phyloP scores from a whole-genome alignment of 2,113 vertebrate species.

The Daphoenositta chrysoptera region DNA sequence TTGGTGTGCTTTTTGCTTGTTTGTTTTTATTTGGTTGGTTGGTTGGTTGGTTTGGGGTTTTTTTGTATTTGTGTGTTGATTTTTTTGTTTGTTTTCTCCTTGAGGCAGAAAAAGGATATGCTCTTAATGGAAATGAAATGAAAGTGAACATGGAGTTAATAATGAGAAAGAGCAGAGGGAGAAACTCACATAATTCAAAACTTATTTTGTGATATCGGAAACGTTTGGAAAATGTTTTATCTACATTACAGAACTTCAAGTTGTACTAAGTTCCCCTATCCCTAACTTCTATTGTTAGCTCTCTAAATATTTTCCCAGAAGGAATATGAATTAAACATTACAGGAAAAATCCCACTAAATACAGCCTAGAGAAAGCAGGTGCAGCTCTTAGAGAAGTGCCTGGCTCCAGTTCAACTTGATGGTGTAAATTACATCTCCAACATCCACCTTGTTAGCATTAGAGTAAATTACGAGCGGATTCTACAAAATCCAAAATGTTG shows the following conservation, averaged over 20 bases:
- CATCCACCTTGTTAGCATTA: not conserved
- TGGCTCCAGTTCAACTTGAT: not conserved
- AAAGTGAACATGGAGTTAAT: not conserved
- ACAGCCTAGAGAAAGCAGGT: constrained; percentile 49
- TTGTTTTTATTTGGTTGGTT: not conserved
- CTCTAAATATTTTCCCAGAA: constrained; percentile 19
- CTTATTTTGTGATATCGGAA: not conserved
- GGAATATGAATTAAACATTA: constrained; percentile 53
- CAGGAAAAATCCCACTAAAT: constrained; percentile 7
- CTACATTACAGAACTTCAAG: not conserved
- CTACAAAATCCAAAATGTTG: not conserved
- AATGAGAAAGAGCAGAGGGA: not conserved
- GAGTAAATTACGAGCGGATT: not conserved
- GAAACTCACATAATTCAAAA: constrained; percentile 15
- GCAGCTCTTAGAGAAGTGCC: not conserved
- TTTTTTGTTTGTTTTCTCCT: not conserved
- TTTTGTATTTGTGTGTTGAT: not conserved
- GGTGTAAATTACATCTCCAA: constrained; percentile 31
- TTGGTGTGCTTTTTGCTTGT: not conserved
- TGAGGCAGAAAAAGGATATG: not conserved
- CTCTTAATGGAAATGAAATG: not conserved
- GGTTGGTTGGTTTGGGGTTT: not conserved
- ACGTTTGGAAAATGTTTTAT: not conserved
- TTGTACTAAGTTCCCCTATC: not conserved
- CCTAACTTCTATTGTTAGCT: constrained; percentile 4